Evolutionary conservation across 2,797 vertebrate species (phyloP).

Genomic region (Psittacula echo): DNA sequence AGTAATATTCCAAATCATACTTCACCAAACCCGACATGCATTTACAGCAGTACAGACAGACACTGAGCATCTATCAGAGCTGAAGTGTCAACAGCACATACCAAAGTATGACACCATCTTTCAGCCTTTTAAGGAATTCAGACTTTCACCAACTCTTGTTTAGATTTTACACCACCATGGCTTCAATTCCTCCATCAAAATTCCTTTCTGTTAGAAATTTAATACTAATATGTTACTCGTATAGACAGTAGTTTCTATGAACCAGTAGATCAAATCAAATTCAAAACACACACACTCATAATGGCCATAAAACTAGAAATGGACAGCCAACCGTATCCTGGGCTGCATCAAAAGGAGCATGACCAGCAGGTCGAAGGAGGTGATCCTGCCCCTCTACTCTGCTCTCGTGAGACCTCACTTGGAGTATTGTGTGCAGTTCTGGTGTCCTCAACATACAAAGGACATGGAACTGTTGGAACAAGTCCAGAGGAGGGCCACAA

Average conservation of each 20-base stretch:
- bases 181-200: neutral
- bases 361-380: too few species aligned
- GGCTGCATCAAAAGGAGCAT: too few species aligned
- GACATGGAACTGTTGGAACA: too few species aligned
- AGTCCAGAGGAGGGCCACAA: too few species aligned
- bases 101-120: neutral
- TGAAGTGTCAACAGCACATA: neutral
- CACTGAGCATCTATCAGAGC: neutral
- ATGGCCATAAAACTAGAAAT: neutral
- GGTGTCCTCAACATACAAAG: too few species aligned
- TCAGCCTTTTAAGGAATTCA: neutral
- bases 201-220: neutral
- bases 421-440: too few species aligned
- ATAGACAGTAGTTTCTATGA: neutral
- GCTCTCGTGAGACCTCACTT: too few species aligned
- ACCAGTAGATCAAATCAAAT: accelerated
- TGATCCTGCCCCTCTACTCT: too few species aligned
- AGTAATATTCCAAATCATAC: neutral
- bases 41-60: neutral
- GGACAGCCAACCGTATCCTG: neutral
- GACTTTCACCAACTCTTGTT: neutral
- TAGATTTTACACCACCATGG: neutral
- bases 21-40: neutral
- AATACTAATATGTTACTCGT: neutral
- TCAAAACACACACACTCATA: neutral